Percentiles rank a stretch among this genome's conserved stretches.
Conservation (phyloP, 2,888 invertebrate species). For the Caenorhabditis japonica region DNA sequence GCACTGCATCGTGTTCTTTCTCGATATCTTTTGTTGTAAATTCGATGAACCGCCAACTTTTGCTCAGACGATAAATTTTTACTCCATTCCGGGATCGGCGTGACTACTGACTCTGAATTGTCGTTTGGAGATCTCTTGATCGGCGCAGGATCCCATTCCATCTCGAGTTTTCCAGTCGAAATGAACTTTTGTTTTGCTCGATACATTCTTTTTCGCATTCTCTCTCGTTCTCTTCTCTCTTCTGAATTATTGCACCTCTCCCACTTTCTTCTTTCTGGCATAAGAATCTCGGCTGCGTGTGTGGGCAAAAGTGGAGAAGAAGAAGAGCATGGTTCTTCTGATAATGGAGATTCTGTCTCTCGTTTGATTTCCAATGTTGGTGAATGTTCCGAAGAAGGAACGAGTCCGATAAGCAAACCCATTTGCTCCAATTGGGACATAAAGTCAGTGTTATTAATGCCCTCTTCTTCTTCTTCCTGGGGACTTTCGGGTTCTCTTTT, state of each 20-base stretch:
- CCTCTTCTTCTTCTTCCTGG: constrained; percentile 1
- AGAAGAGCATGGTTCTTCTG: constrained; percentile 15
- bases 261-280: constrained; percentile 27
- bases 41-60: constrained; percentile 25
- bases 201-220: constrained; percentile 41
- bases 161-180: constrained; percentile 31
- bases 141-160: constrained; percentile 41
- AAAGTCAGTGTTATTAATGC: neutral
- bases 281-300: neutral
- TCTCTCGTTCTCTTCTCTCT: constrained; percentile 28
- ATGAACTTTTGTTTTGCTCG: constrained; percentile 35
- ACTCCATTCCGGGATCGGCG: constrained; percentile 31
- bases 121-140: constrained; percentile 34
- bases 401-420: constrained; percentile 4
- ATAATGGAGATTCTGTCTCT: neutral
- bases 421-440: constrained; percentile 21
- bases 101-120: constrained; percentile 20
- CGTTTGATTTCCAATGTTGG: constrained; percentile 5
- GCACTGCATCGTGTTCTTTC: constrained; percentile 16
- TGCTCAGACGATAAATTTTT: constrained; percentile 16
- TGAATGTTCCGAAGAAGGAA: neutral
- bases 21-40: constrained; percentile 37
- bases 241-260: constrained; percentile 18
- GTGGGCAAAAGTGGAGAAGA: neutral
- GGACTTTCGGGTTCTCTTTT: constrained; percentile 1